Percentiles rank a stretch among this genome's conserved stretches.
Conservation (phyloP, 2,113 vertebrate genomes). For the Brienomyrus brachyistius region DNA sequence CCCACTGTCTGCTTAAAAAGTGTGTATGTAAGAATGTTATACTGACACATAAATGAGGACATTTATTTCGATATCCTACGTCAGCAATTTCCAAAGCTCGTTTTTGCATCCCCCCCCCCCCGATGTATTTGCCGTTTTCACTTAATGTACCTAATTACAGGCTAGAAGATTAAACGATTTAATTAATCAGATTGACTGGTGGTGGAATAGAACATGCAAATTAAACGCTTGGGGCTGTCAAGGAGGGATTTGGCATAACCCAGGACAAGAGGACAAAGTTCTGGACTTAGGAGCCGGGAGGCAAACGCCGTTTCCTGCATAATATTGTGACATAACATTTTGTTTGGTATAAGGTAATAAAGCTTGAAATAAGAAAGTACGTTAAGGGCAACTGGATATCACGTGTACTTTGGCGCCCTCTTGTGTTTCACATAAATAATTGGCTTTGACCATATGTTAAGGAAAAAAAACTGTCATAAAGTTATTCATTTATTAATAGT, state of each 20-base stretch:
- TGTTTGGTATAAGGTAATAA: background rate
- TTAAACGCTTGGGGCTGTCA: background rate
- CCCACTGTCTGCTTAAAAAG: background rate
- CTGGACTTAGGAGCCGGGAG: background rate
- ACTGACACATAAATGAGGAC: background rate
- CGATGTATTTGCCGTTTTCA: background rate
- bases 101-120: background rate
- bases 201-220: background rate
- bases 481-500: background rate
- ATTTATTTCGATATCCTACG: background rate
- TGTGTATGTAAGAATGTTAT: background rate
- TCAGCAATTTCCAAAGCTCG: background rate
- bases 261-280: background rate
- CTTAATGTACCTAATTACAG: background rate
- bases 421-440: background rate
- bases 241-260: background rate
- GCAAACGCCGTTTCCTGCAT: background rate
- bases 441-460: background rate
- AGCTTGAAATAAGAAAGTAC: background rate
- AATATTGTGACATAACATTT: background rate
- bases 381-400: background rate
- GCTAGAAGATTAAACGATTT: background rate
- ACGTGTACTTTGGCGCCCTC: slow-evolving; percentile 1
- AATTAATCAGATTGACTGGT: background rate
- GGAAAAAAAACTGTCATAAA: background rate